Percentiles rank a stretch among this genome's conserved stretches.
These are phyloP conservation scores for Gymnogyps californianus DNA, from an alignment of 2,113 vertebrate species.

Conservation along the genomic window DNA sequence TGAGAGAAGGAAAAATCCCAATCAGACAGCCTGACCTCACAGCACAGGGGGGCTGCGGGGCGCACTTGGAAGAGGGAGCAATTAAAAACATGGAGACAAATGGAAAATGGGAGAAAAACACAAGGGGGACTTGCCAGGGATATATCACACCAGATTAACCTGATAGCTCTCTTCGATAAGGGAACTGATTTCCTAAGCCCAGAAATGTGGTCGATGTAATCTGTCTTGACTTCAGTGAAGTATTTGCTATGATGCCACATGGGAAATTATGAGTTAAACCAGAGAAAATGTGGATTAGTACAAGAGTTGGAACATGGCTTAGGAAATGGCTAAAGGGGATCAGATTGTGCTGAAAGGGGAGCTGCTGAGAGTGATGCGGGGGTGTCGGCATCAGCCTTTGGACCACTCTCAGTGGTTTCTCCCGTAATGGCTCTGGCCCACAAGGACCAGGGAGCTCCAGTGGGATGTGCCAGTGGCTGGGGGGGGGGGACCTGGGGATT, in stretches of 20 bases:
- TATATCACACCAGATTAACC: slow-evolving; percentile 30
- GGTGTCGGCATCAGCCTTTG: background rate
- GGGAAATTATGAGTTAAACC: slow-evolving; percentile 69
- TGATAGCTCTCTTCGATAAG: slow-evolving; percentile 45
- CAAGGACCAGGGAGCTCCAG: background rate
- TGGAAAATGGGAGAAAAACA: slow-evolving; percentile 5
- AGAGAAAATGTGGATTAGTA: slow-evolving; percentile 63
- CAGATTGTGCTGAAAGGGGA: slow-evolving; percentile 44
- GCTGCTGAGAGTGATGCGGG: background rate
- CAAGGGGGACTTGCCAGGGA: background rate
- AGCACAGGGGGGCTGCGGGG: accelerated
- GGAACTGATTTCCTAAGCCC: slow-evolving; percentile 28
- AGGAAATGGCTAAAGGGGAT: slow-evolving; percentile 47
- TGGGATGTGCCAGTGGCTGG: background rate
- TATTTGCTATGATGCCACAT: slow-evolving; percentile 51
- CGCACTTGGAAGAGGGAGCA: background rate
- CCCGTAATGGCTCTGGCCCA: background rate
- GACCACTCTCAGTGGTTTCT: background rate
- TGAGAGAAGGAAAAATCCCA: background rate
- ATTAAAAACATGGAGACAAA: background rate
- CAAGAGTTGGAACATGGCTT: slow-evolving; percentile 7
- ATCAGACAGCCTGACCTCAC: background rate
- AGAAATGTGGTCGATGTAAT: slow-evolving; percentile 48
- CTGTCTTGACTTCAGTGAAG: slow-evolving; percentile 52
- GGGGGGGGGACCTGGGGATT: background rate